These are phyloP conservation scores for Spilarctia lutea DNA, from an alignment of 2,888 invertebrate species.

Conservation along the genomic window DNA sequence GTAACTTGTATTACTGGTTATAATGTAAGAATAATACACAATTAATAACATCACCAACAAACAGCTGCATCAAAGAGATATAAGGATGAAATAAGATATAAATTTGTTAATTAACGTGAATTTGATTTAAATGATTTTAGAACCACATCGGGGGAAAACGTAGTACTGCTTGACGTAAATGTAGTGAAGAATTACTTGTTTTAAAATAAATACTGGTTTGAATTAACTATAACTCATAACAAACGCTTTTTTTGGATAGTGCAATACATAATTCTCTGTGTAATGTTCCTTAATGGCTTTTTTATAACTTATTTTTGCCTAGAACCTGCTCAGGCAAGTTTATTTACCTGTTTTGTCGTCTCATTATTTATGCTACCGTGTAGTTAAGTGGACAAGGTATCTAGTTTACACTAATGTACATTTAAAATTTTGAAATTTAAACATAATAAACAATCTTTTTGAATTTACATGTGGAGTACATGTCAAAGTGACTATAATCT, in stretches of 20 bases:
- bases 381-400: not conserved
- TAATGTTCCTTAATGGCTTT: too few relatives aligned
- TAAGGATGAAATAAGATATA: not conserved
- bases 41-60: too few relatives aligned
- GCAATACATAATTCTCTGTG: too few relatives aligned
- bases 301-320: not conserved
- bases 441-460: too few relatives aligned
- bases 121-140: not conserved
- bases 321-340: not conserved
- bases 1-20: not conserved
- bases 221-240: too few relatives aligned
- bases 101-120: not conserved
- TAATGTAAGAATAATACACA: not conserved
- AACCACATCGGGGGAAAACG: not conserved
- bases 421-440: not conserved
- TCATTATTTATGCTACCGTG: not conserved
- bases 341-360: not conserved
- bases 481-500: too few relatives aligned
- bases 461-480: too few relatives aligned
- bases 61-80: not conserved
- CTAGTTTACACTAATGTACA: not conserved
- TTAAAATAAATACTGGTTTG: too few relatives aligned
- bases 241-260: too few relatives aligned
- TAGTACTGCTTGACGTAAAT: too few relatives aligned
- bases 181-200: too few relatives aligned